These are phyloP conservation scores for Caenorhabditis wallacei DNA, from an alignment of 2,888 invertebrate species.

Conservation along the genomic window DNA sequence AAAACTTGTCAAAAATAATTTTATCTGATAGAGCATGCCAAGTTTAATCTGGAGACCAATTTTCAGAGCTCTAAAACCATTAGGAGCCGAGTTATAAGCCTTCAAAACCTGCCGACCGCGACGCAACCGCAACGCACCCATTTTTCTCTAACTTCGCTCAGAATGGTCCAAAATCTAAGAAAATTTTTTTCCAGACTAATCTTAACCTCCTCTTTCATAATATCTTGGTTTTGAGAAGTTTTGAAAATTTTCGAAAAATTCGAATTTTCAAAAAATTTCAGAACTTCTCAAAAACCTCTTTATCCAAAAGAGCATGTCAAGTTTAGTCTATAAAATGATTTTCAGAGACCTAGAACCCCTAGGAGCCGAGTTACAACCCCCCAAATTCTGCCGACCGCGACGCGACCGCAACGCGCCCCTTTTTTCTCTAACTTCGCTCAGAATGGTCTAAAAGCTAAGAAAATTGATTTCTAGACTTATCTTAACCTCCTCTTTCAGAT, in stretches of 20 bases:
- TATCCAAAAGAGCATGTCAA: no score
- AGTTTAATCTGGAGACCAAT: neutral
- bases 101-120: neutral
- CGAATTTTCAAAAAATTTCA: no score
- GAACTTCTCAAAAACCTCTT: no score
- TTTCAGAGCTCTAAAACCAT: neutral
- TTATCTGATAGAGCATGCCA: neutral
- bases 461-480: no score
- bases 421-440: constrained; percentile 1
- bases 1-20: neutral
- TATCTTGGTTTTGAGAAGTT: no score
- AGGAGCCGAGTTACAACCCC: neutral
- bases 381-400: neutral
- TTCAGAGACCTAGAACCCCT: neutral
- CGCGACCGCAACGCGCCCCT: neutral
- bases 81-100: neutral
- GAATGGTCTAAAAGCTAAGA: neutral
- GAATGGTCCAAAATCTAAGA: neutral
- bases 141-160: neutral
- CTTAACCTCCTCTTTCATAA: no score
- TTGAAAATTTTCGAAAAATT: no score
- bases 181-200: no score
- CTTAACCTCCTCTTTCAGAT: no score
- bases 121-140: no score
- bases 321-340: neutral